Evolutionary conservation across 2,797 vertebrate genomes (phyloP).

Genomic region (Calcarius lapponicus): DNA sequence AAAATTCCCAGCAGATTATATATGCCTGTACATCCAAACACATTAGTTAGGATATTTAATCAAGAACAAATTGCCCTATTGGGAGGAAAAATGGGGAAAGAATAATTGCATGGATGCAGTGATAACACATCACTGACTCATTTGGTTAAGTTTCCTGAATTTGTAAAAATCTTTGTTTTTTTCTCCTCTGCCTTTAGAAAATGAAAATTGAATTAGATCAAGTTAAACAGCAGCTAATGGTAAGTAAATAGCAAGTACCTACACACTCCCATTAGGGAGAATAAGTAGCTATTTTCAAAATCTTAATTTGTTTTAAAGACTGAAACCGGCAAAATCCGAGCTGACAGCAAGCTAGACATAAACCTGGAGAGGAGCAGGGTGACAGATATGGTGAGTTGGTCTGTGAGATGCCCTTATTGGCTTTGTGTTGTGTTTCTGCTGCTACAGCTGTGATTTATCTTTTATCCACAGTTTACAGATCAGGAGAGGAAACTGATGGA

Average conservation of each 20-base stretch:
- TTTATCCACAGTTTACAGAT: conserved; percentile 87
- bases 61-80: background rate
- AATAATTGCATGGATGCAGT: background rate
- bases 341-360: conserved; percentile 92
- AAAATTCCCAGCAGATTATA: background rate
- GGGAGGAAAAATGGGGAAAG: background rate
- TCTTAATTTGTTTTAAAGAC: conserved; percentile 78
- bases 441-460: background rate
- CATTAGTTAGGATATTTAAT: background rate
- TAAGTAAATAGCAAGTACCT: conserved; percentile 72
- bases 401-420: background rate
- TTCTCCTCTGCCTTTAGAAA: conserved; percentile 80
- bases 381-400: conserved; percentile 80
- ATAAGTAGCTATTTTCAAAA: background rate
- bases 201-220: conserved; percentile 94
- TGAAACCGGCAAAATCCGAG: conserved; percentile 85
- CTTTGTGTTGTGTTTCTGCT: background rate
- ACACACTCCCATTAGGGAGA: background rate
- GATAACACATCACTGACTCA: background rate
- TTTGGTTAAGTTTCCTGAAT: background rate
- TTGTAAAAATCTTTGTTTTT: background rate
- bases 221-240: conserved; percentile 85
- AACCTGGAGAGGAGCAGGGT: conserved; percentile 93
- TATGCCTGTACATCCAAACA: background rate
- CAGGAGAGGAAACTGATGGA: conserved; percentile 95